phyloP scores from a whole-genome alignment of 2,888 invertebrate genomes.

The Drosophila neotestacea region DNA sequence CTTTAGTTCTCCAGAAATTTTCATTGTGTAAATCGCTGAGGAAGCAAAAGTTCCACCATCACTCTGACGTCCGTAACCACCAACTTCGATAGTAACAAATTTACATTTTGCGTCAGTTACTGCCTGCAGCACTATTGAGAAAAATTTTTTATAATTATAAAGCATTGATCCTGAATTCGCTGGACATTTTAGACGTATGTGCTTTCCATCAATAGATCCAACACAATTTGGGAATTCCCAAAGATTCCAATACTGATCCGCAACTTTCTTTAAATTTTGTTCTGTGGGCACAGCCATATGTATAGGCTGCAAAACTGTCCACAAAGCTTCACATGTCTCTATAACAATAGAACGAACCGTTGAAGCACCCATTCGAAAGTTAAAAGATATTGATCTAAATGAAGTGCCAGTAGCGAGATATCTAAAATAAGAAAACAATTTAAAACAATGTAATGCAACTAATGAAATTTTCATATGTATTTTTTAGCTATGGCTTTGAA shows the following conservation, averaged over 20 bases:
- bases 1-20: background rate
- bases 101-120: slow-evolving; percentile 5
- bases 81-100: background rate
- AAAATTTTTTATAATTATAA: slow-evolving; percentile 29
- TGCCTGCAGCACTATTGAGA: slow-evolving; percentile 9
- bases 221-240: too few species aligned
- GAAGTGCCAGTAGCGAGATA: background rate
- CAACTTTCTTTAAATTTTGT: too few species aligned
- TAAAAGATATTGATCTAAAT: too few species aligned
- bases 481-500: slow-evolving; percentile 9
- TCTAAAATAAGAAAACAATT: background rate
- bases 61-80: background rate
- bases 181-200: background rate
- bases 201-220: background rate
- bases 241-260: too few species aligned
- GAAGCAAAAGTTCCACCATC: slow-evolving; percentile 3
- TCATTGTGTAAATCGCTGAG: background rate
- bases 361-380: too few species aligned
- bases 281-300: too few species aligned
- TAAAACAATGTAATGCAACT: background rate
- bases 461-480: background rate
- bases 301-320: too few species aligned
- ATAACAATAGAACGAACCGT: too few species aligned
- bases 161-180: slow-evolving; percentile 63
- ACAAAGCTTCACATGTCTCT: too few species aligned